Evolutionary conservation across 2,888 invertebrate genomes (phyloP).

Genomic region (Rotaria socialis): DNA sequence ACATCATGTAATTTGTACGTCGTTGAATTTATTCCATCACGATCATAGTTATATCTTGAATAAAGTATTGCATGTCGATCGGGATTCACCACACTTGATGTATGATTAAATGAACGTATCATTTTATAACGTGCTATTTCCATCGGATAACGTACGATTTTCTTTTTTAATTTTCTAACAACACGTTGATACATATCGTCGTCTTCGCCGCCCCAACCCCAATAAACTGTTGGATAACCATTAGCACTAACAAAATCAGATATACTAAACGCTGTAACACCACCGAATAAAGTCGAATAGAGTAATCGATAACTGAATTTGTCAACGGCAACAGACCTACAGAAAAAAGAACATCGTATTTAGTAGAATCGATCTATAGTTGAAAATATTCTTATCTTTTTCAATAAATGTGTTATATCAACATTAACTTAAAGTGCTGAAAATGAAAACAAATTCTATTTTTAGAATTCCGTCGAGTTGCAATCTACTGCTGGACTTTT

Average conservation of each 20-base stretch:
- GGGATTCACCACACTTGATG: neutral
- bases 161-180: conserved; percentile 34
- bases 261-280: conserved; percentile 38
- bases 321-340: conserved; percentile 38
- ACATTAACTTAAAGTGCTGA: too few relatives aligned
- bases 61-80: neutral
- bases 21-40: conserved; percentile 41
- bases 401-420: too few relatives aligned
- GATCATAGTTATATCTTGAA: conserved; percentile 16
- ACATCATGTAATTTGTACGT: conserved; percentile 24
- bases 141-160: neutral
- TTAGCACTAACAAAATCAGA: conserved; percentile 37
- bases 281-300: conserved; percentile 40
- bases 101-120: neutral
- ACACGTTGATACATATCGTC: conserved; percentile 41
- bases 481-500: too few relatives aligned
- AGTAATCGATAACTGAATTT: conserved; percentile 42
- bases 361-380: too few relatives aligned
- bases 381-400: too few relatives aligned
- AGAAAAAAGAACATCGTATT: neutral
- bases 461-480: too few relatives aligned
- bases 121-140: conserved; percentile 40
- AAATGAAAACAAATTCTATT: too few relatives aligned
- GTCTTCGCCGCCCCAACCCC: conserved; percentile 45
- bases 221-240: conserved; percentile 43